A percentile compares a stretch with the other conserved stretches of the same genome.
These are phyloP conservation scores for Xerus inauris DNA, from an alignment of 2,113 vertebrate genomes.

Conservation along the genomic window DNA sequence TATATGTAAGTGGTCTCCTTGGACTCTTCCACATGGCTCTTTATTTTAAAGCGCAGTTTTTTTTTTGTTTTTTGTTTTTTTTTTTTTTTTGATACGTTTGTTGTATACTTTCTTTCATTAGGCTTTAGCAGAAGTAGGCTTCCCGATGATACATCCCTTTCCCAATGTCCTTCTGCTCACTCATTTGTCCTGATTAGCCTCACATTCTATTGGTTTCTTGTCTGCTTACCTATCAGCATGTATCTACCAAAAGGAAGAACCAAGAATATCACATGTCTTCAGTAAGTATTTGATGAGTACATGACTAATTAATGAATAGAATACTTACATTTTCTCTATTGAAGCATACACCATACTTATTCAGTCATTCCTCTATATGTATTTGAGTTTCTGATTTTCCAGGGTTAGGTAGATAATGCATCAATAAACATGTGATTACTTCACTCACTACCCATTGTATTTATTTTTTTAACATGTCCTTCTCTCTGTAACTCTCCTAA, in stretches of 20 bases:
- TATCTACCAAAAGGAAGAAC: not conserved
- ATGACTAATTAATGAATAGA: not conserved
- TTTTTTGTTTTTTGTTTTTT: too few species aligned
- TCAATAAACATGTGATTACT: not conserved
- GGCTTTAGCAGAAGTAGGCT: not conserved
- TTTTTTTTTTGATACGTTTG: too few species aligned
- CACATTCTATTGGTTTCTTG: not conserved
- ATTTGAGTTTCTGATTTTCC: not conserved
- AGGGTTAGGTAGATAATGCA: not conserved
- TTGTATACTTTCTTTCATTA: not conserved
- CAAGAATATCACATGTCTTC: not conserved
- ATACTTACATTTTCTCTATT: not conserved
- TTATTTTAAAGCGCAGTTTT: not conserved
- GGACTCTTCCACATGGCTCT: not conserved
- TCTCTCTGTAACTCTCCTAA: not conserved
- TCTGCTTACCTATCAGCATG: not conserved
- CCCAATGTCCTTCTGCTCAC: not conserved
- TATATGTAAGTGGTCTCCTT: not conserved
- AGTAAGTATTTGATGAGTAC: not conserved
- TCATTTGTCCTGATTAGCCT: not conserved
- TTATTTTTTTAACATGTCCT: not conserved
- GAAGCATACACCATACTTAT: not conserved
- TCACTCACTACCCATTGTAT: not conserved
- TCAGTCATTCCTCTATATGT: not conserved
- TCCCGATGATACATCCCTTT: not conserved